These are phyloP conservation scores for Uromys caudimaculatus DNA, from an alignment of 2,797 vertebrate species.

Conservation along the genomic window DNA sequence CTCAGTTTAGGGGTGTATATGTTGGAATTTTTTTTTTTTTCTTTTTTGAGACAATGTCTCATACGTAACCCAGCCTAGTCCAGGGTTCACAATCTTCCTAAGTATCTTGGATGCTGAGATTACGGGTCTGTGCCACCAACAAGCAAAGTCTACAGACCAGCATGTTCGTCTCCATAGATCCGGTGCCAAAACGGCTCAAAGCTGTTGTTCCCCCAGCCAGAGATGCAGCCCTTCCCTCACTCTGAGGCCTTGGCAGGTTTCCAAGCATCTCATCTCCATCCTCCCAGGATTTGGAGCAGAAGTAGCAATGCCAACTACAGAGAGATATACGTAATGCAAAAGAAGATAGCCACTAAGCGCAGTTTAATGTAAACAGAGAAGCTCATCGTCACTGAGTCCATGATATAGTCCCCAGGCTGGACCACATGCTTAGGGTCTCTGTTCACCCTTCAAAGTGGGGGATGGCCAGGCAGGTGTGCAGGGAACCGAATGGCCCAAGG, in stretches of 20 bases:
- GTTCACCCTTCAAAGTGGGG: background rate
- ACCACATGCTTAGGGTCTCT: no score
- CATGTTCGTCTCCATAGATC: background rate
- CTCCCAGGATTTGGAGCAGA: background rate
- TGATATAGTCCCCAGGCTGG: no score
- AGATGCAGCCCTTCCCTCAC: background rate
- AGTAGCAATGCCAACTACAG: background rate
- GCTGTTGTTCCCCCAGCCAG: background rate
- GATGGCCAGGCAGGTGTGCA: background rate
- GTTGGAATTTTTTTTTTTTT: no score
- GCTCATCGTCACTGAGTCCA: background rate
- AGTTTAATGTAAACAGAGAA: background rate
- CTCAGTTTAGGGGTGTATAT: background rate
- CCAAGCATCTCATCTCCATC: background rate
- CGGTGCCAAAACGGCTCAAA: fast-evolving
- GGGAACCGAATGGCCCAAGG: background rate
- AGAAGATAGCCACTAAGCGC: fast-evolving
- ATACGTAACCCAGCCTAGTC: background rate
- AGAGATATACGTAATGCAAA: background rate
- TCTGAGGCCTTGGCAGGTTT: background rate
- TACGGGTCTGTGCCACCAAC: background rate
- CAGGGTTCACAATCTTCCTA: background rate
- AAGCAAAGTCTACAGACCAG: background rate
- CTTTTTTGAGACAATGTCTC: background rate
- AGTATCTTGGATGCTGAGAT: background rate